Percentiles rank a stretch among this genome's conserved stretches.
Evolutionary conservation across 2,888 invertebrate species (phyloP).

Genomic region (Acleris emargana): DNA sequence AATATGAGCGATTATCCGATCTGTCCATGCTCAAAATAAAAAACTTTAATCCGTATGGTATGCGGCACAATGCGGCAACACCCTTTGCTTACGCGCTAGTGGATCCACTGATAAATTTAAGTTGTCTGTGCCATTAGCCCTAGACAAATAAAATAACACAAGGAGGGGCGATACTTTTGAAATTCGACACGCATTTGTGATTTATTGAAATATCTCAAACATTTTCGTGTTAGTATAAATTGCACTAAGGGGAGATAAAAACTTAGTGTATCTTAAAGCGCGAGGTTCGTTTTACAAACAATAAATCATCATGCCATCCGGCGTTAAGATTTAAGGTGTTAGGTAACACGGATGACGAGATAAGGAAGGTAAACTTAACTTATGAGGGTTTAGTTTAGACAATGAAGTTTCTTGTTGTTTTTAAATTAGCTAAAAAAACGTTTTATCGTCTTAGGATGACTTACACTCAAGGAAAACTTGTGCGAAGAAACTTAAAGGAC

Average conservation of each 20-base stretch:
- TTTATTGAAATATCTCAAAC: constrained; percentile 80
- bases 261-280: constrained; percentile 54
- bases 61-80: too few relatives aligned
- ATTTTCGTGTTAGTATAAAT: constrained; percentile 73
- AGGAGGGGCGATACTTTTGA: constrained; percentile 69
- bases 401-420: constrained; percentile 24
- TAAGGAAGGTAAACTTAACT: constrained; percentile 37
- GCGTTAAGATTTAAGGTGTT: constrained; percentile 70
- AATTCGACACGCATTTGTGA: constrained; percentile 79
- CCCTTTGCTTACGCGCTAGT: background rate
- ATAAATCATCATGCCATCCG: constrained; percentile 76
- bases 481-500: too few relatives aligned
- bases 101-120: constrained; percentile 12
- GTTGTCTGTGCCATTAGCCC: constrained; percentile 34
- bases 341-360: constrained; percentile 48
- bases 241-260: constrained; percentile 75
- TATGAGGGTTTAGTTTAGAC: constrained; percentile 35
- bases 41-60: too few relatives aligned
- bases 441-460: background rate
- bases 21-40: too few relatives aligned
- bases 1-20: too few relatives aligned
- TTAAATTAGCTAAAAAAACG: background rate
- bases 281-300: constrained; percentile 72
- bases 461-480: too few relatives aligned
- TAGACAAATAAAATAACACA: constrained; percentile 57